Conservation (phyloP, 2,113 vertebrate species). For the Lasiurus borealis region DNA sequence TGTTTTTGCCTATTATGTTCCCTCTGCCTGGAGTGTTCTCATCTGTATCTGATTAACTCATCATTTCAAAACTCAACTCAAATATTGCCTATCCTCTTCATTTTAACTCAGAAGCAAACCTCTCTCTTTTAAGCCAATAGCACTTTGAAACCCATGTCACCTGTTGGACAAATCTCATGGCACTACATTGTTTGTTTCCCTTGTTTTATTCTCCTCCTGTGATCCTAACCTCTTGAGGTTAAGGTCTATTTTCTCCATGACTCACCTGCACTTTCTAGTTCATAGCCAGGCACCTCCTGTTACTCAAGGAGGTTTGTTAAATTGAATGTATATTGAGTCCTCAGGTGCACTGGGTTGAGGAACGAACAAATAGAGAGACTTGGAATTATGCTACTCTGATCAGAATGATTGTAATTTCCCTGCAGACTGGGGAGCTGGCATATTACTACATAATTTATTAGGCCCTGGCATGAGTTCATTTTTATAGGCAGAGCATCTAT, state of each 20-base stretch:
- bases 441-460: slow-evolving; percentile 84
- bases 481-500: slow-evolving; percentile 78
- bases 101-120: background rate
- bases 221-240: background rate
- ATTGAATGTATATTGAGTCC: slow-evolving; percentile 35
- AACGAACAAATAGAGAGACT: slow-evolving; percentile 26
- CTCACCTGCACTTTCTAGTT: background rate
- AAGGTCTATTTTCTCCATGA: background rate
- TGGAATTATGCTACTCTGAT: slow-evolving; percentile 44
- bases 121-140: slow-evolving; percentile 4
- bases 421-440: slow-evolving; percentile 64
- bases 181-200: background rate
- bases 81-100: background rate
- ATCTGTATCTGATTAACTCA: background rate
- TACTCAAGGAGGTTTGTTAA: background rate
- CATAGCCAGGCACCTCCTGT: background rate
- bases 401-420: slow-evolving; percentile 68
- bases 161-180: background rate
- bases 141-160: background rate
- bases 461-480: slow-evolving; percentile 76
- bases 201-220: background rate
- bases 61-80: background rate
- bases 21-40: background rate
- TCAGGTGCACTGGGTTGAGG: slow-evolving; percentile 14
- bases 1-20: background rate